Evolutionary conservation across 2,797 vertebrate species (phyloP).

Genomic region (Poecilia gillii): DNA sequence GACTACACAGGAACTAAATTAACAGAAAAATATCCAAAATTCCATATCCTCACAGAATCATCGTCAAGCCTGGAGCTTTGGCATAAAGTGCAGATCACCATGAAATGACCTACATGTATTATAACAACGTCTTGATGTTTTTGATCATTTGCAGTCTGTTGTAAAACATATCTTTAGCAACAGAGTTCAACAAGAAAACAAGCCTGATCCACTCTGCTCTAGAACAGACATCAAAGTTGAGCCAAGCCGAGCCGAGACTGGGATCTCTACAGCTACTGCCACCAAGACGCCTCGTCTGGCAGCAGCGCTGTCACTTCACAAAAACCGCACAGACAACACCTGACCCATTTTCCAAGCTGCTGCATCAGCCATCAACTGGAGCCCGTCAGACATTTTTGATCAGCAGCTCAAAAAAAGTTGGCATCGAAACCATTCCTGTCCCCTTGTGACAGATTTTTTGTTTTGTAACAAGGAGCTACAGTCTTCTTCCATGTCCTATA

Average conservation of each 20-base stretch:
- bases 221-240: constrained; percentile 29
- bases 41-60: neutral
- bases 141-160: neutral
- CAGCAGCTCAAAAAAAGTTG: constrained; percentile 27
- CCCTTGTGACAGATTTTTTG: constrained; percentile 35
- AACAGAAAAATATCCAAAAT: too few species aligned
- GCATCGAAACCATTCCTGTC: constrained; percentile 43
- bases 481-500: constrained; percentile 10
- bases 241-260: constrained; percentile 17
- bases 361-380: constrained; percentile 41
- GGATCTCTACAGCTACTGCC: constrained; percentile 31
- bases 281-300: constrained; percentile 47
- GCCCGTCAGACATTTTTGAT: constrained; percentile 29
- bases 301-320: constrained; percentile 33
- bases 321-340: constrained; percentile 45
- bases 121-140: neutral
- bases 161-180: neutral
- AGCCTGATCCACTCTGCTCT: constrained; percentile 11
- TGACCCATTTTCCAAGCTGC: constrained; percentile 67
- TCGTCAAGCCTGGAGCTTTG: neutral
- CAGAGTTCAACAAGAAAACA: neutral
- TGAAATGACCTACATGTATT: neutral
- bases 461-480: constrained; percentile 10
- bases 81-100: neutral
- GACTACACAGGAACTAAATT: too few species aligned